Evolutionary conservation across 2,113 vertebrate species (phyloP).

Genomic region (Microcebus ravelobensis): DNA sequence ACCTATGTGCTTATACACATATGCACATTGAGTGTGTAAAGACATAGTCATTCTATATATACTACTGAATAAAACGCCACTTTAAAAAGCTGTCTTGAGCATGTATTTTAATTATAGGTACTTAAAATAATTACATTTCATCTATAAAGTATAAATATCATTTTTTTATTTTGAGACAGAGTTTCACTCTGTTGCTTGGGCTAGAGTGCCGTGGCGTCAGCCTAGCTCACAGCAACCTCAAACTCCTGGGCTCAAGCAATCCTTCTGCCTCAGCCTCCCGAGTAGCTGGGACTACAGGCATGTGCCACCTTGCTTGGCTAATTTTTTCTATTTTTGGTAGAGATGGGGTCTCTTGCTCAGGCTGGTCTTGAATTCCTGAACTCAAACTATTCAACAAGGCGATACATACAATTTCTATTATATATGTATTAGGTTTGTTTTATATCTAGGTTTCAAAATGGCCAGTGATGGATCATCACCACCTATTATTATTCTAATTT

Average conservation of each 20-base stretch:
- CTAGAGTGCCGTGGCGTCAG: too few species aligned
- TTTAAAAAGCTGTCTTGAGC: neutral
- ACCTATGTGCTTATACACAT: too few species aligned
- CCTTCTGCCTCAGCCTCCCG: too few species aligned
- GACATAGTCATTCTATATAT: accelerated
- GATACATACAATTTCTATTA: neutral
- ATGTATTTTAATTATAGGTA: neutral
- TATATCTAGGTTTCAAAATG: neutral
- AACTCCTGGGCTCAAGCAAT: too few species aligned
- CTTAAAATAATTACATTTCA: neutral
- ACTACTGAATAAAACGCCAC: neutral
- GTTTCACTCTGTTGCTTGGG: too few species aligned
- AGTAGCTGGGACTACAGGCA: too few species aligned
- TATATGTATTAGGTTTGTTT: neutral
- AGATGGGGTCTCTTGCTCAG: too few species aligned
- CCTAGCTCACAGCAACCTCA: too few species aligned
- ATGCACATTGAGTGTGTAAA: neutral
- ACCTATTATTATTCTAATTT: accelerated
- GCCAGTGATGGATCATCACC: accelerated
- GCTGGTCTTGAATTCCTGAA: too few species aligned
- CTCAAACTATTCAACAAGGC: neutral
- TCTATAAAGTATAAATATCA: neutral
- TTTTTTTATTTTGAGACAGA: neutral
- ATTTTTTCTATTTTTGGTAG: too few species aligned
- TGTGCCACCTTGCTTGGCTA: too few species aligned